Evolutionary conservation across 2,888 invertebrate genomes (phyloP).

Genomic region (Heliconius sara): DNA sequence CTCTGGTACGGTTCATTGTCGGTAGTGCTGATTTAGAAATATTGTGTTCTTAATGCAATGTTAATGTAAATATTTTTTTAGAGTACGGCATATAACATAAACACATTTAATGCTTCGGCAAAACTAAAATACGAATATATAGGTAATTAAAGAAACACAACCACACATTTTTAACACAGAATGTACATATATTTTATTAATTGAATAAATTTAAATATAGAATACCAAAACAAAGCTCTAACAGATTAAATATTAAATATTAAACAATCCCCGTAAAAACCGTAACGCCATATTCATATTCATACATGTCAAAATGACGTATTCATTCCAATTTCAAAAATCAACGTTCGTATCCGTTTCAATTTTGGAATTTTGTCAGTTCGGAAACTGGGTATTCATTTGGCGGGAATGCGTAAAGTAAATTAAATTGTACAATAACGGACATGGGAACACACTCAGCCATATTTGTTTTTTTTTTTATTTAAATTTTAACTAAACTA

Average conservation of each 20-base stretch:
- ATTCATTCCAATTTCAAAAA: constrained; percentile 57
- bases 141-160: not conserved
- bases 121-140: not conserved
- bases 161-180: not conserved
- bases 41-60: constrained; percentile 28
- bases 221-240: constrained; percentile 14
- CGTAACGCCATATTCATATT: constrained; percentile 49
- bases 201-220: not conserved
- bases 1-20: constrained; percentile 56
- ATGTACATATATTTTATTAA: not conserved
- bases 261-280: constrained; percentile 37
- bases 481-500: not conserved
- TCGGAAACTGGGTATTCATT: constrained; percentile 61
- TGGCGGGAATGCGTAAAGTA: constrained; percentile 71
- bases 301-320: constrained; percentile 58
- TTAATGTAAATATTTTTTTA: not conserved
- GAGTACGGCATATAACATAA: not conserved
- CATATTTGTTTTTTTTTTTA: constrained; percentile 57
- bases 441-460: constrained; percentile 76
- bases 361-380: constrained; percentile 51
- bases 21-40: constrained; percentile 33
- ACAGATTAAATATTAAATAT: constrained; percentile 42
- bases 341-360: constrained; percentile 52
- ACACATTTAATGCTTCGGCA: not conserved
- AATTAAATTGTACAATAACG: constrained; percentile 77